phyloP scores from a whole-genome alignment of 2,113 vertebrate species.

The Mesembrinibis cayennensis region DNA sequence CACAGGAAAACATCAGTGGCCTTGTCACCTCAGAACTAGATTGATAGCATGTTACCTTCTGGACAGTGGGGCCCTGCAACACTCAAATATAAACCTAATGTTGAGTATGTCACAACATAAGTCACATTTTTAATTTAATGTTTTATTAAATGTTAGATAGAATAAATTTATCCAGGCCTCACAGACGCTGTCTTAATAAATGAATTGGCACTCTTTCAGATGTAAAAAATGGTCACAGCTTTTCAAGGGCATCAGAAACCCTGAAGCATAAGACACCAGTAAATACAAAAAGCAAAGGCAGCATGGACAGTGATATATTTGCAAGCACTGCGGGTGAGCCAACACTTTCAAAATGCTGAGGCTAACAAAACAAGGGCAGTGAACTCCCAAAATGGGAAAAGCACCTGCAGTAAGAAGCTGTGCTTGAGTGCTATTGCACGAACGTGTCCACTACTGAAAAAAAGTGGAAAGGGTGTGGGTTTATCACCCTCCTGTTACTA shows the following conservation, averaged over 20 bases:
- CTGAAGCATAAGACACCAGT: constrained; percentile 75
- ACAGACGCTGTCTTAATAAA: constrained; percentile 76
- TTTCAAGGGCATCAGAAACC: constrained; percentile 78
- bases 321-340: constrained; percentile 40
- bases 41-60: constrained; percentile 73
- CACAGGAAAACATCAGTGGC: constrained; percentile 71
- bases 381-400: constrained; percentile 73
- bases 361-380: constrained; percentile 73
- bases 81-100: constrained; percentile 73
- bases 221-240: constrained; percentile 71
- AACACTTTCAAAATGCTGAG: constrained; percentile 74
- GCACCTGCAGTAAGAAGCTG: constrained; percentile 51
- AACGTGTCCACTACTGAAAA: constrained; percentile 4
- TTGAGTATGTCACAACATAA: constrained; percentile 71
- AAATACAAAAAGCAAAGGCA: constrained; percentile 76
- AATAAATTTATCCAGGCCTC: constrained; percentile 75
- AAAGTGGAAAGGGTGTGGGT: background rate
- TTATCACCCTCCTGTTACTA: constrained; percentile 46
- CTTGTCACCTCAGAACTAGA: constrained; percentile 71
- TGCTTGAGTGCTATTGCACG: constrained; percentile 35
- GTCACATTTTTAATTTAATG: constrained; percentile 82
- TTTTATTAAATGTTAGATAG: constrained; percentile 80
- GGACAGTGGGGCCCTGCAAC: constrained; percentile 24
- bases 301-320: constrained; percentile 75
- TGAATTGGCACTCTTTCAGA: constrained; percentile 76